Evolutionary conservation across 2,797 vertebrate species (phyloP), one percentile per base, ranked within the genome.

Genomic region (Parambassis ranga): DNA sequence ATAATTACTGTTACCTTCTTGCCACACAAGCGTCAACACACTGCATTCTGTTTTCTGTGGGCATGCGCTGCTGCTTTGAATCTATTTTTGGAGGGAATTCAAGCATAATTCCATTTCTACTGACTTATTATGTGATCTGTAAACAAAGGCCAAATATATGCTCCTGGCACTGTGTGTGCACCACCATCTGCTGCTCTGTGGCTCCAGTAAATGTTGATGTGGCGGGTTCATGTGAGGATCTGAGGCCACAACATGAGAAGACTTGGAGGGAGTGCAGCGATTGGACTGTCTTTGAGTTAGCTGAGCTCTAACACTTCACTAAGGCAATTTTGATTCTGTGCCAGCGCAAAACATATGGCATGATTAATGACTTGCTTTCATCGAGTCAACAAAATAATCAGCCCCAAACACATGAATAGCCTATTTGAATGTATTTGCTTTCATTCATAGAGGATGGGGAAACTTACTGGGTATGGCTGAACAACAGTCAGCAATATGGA

Each of bases 381-480:
- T 19, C 36, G 41, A 74, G 43, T 77, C 47, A 68, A 65, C 63
- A 68, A 68, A 79, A 65, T 53, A 69, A 85, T 66, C 47, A 52
- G 26, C 52, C 69, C 32, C 48, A 47, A 77, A 82, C 23, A 62
- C 35, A 59, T 46, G 65, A 52, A 61, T 23, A 59, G 57, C 41
- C 28, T 11, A 37, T 20, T 47, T 18, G 52, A 53, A 26, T 38
- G 24, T 15, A 39, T 9, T 49, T 0, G 5, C 19, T 51, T 82
- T 67, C 18, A 71, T 68, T 74, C 37, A 76, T 38, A 50, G 26
- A 41, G 14, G 39, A 68, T 7, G 27, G 18, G 72, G 36, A 50
- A 20, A 95, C 96, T 96, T 89, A 98, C 96, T 47, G 95, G 95
- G 87, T 98, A 98, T 65, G 97, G 96, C 83, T 99, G 97, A 81